phyloP scores from a whole-genome alignment of 2,113 vertebrate species.

The Alectura lathami region DNA sequence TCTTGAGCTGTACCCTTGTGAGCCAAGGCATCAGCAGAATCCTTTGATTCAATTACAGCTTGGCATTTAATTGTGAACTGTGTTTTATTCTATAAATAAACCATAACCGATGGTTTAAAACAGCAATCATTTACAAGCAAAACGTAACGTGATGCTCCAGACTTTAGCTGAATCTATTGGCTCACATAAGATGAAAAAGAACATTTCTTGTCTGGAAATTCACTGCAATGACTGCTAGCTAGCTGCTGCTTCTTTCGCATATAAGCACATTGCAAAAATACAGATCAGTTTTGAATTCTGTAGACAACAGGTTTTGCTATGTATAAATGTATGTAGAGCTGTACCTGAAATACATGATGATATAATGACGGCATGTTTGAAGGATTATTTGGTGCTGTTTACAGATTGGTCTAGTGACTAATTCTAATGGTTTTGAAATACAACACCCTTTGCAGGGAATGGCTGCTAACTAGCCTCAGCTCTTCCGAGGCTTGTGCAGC shows the following conservation, averaged over 20 bases:
- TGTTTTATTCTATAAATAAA: conserved; percentile 57
- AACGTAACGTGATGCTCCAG: neutral
- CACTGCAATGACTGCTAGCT: neutral
- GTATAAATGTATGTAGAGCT: neutral
- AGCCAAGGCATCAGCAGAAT: conserved; percentile 15
- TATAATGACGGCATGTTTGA: neutral
- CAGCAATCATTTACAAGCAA: neutral
- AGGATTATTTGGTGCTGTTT: neutral
- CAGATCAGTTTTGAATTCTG: neutral
- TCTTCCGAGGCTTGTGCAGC: neutral
- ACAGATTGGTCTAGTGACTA: neutral
- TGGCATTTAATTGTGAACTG: conserved; percentile 52
- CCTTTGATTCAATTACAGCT: conserved; percentile 59
- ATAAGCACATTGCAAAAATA: neutral
- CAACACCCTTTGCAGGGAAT: neutral
- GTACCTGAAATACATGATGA: neutral
- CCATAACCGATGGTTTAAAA: conserved; percentile 42
- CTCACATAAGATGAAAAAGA: neutral
- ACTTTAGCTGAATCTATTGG: neutral
- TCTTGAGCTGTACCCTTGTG: conserved; percentile 25
- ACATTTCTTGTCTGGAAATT: neutral
- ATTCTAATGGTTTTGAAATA: neutral
- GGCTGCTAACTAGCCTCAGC: neutral
- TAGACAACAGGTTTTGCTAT: neutral
- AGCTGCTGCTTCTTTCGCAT: neutral